Base-by-base conservation (phyloP, 2,797 vertebrate genomes). In the Gobio occitaniae region DNA sequence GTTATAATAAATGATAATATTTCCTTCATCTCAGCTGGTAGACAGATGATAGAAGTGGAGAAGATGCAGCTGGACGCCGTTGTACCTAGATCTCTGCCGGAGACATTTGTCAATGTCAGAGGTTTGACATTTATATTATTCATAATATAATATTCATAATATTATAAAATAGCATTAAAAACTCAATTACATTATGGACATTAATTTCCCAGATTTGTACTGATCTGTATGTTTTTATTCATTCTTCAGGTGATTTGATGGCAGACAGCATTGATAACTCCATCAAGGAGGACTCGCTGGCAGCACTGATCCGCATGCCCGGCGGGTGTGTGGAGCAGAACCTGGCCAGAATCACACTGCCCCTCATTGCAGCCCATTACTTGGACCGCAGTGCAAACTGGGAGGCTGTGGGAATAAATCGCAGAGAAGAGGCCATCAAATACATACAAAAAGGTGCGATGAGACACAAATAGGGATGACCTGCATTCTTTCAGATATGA, bases 61-160 rank as follows among this genome's bases (percentile, higher is more conserved):
- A 93, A 93, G 0, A 16, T 92, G 0, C 75, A 95, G 17, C 87
- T 97, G 87, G 89, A 95, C 0, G 96, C 96, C 11, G 93, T 97
- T 2, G 96, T 99, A 56, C 98, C 97, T 0, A 93, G 95, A 89
- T 97, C 97, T 0, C 87, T 93, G 0, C 94, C 95, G 0, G 95
- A 96, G 90, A 97, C 96, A 0, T 94, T 84, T 82, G 94, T 99
- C 90, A 96, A 94, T 54, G 81, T 98, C 83, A 95, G 96, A 95
- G 98, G 98, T 97, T 85, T 17, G 50, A 59, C 13, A n/a, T 47
- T 56, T 79, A 6, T 2, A 44, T 9, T 44, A 44, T 44, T 44
- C 2, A 44, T 44, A 44, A 9, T 44, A 44, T 44, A 12, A 41
- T 16, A 77, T n/a, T 77, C 36, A 15, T 44, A 13, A 56, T 4